A percentile compares a stretch with the other conserved stretches of the same genome.
These are phyloP conservation scores for Noctilio leporinus DNA, from an alignment of 2,113 vertebrate species.

Conservation along the genomic window DNA sequence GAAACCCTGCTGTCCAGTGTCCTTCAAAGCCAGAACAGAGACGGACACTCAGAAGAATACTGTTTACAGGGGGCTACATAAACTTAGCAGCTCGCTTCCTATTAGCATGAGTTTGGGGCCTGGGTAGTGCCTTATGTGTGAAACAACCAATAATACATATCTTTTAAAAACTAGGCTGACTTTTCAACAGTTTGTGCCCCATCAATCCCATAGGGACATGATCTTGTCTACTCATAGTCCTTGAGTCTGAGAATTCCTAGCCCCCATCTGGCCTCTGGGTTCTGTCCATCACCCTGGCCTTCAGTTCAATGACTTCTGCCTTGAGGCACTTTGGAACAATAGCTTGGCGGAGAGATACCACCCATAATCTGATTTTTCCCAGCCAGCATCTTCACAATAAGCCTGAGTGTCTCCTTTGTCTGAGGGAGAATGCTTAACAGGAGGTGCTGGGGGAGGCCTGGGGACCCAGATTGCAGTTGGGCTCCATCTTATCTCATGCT, in stretches of 20 bases:
- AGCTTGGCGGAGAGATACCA: not conserved
- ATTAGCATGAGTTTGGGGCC: not conserved
- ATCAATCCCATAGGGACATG: not conserved
- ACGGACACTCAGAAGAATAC: not conserved
- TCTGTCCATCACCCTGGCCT: not conserved
- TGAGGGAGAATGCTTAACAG: slow-evolving; percentile 24
- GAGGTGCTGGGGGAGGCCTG: slow-evolving; percentile 41
- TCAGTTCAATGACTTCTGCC: slow-evolving; percentile 45
- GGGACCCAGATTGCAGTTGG: not conserved
- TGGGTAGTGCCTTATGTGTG: not conserved
- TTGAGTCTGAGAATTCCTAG: slow-evolving; percentile 41
- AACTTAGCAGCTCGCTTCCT: not conserved
- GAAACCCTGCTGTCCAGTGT: not conserved
- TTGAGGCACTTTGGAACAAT: slow-evolving; percentile 54
- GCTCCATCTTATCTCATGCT: slow-evolving; percentile 53
- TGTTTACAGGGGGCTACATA: not conserved
- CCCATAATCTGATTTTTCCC: slow-evolving; percentile 73
- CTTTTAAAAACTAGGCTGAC: not conserved
- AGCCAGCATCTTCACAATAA: slow-evolving; percentile 65
- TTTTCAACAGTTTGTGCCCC: not conserved
- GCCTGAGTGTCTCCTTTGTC: slow-evolving; percentile 65
- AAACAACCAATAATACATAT: not conserved
- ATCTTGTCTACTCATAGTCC: slow-evolving; percentile 13
- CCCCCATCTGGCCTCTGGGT: slow-evolving; percentile 26
- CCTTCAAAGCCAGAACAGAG: not conserved